Conservation (phyloP, 2,888 invertebrate genomes). For the Heliconius erato region DNA sequence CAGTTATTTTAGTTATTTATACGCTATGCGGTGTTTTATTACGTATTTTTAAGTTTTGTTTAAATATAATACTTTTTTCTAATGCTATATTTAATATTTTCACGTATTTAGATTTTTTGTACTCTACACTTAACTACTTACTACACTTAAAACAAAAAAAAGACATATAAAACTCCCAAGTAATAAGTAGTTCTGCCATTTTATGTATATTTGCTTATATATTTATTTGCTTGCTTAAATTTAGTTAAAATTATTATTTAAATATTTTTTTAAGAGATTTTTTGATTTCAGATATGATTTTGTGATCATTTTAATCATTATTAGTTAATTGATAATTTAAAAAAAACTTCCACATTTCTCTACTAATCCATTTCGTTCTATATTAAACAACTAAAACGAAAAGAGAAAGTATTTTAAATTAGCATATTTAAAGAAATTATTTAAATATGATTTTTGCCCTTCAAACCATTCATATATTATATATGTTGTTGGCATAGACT, state of each 20-base stretch:
- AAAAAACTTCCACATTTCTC: not conserved
- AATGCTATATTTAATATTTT: not conserved
- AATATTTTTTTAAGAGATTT: too few relatives aligned
- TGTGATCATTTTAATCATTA: not conserved
- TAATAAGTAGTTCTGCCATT: too few relatives aligned
- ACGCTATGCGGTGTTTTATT: not conserved
- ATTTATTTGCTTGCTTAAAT: not conserved
- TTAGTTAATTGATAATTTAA: not conserved
- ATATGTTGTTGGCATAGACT: not conserved
- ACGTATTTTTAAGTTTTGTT: not conserved
- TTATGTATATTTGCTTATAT: too few relatives aligned
- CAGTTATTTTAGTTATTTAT: not conserved
- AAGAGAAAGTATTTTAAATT: not conserved
- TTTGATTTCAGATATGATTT: not conserved
- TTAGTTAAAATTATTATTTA: not conserved
- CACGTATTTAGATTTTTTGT: not conserved
- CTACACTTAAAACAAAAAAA: not conserved
- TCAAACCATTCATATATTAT: not conserved
- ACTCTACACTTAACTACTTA: too few relatives aligned
- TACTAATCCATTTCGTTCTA: not conserved
- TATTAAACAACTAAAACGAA: not conserved
- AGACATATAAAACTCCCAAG: not conserved
- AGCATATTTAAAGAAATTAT: conserved; percentile 2
- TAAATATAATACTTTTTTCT: not conserved
- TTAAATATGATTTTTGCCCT: not conserved